phyloP scores from a whole-genome alignment of 1,140 invertebrate genomes.

The Monomorium pharaonis region DNA sequence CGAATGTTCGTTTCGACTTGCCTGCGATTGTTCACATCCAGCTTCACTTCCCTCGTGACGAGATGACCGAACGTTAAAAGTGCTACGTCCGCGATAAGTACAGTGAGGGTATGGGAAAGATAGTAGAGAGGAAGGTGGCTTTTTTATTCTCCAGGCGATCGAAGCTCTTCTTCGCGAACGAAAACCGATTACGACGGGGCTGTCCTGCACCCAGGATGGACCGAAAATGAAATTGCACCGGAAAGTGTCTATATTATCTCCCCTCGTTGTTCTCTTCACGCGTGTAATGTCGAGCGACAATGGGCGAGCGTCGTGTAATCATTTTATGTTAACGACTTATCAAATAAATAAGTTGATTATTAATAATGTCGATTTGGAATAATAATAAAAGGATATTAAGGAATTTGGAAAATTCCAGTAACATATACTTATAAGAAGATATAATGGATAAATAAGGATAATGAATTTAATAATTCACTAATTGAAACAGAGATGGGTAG shows the following conservation, averaged over 20 bases:
- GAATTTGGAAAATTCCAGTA: background rate
- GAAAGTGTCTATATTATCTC: slow-evolving; percentile 72
- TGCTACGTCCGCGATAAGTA: slow-evolving; percentile 70
- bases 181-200: slow-evolving; percentile 72
- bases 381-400: background rate
- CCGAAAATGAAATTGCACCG: slow-evolving; percentile 73
- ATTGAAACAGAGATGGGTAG: background rate
- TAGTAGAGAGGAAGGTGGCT: background rate
- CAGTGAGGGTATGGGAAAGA: slow-evolving; percentile 43
- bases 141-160: slow-evolving; percentile 61
- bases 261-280: slow-evolving; percentile 4
- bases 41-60: slow-evolving; percentile 55
- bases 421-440: background rate
- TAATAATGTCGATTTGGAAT: background rate
- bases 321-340: slow-evolving; percentile 11
- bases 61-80: slow-evolving; percentile 72
- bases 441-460: background rate
- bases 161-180: slow-evolving; percentile 63
- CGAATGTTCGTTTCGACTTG: slow-evolving; percentile 67
- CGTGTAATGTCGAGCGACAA: slow-evolving; percentile 5
- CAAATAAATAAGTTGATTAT: slow-evolving; percentile 2
- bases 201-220: slow-evolving; percentile 62
- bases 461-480: background rate
- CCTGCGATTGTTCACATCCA: slow-evolving; percentile 67
- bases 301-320: background rate